A percentile compares a stretch with the other conserved stretches of the same genome.
These are phyloP conservation scores for Hippocampus mohnikei DNA, from an alignment of 2,113 vertebrate species.

Conservation along the genomic window DNA sequence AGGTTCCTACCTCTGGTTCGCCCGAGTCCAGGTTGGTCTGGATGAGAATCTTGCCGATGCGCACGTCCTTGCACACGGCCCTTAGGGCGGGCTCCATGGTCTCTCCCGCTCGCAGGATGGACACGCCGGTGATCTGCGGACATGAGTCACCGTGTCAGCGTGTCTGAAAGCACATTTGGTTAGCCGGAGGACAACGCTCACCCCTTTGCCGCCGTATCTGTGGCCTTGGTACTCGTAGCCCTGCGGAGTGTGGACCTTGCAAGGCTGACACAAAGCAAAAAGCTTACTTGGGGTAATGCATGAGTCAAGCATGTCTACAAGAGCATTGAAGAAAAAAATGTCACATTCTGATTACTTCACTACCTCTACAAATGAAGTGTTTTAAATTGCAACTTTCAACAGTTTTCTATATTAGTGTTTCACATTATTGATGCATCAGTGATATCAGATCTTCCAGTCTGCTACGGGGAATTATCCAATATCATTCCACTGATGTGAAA, in stretches of 20 bases:
- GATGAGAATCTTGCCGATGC: constrained; percentile 91
- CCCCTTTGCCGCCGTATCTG: constrained; percentile 80
- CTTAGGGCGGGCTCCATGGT: constrained; percentile 91
- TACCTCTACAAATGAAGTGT: no score
- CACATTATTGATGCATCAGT: no score
- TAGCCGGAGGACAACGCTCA: constrained; percentile 50
- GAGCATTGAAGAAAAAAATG: no score
- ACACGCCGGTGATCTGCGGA: constrained; percentile 87
- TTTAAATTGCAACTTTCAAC: no score
- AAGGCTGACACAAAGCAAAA: constrained; percentile 64
- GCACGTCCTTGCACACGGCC: constrained; percentile 89
- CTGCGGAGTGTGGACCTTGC: constrained; percentile 85
- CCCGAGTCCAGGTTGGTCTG: constrained; percentile 91
- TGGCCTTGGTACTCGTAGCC: constrained; percentile 84
- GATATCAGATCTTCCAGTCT: no score
- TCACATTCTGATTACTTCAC: no score
- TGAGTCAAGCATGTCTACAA: neutral
- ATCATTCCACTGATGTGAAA: no score
- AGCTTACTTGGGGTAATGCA: neutral
- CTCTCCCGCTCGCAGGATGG: constrained; percentile 86
- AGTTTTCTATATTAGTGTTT: no score
- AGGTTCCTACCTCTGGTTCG: constrained; percentile 80
- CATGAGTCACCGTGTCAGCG: constrained; percentile 17
- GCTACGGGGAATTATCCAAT: no score
- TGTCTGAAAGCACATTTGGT: constrained; percentile 4